phyloP scores from a whole-genome alignment of 2,797 vertebrate species.

The Echiichthys vipera region DNA sequence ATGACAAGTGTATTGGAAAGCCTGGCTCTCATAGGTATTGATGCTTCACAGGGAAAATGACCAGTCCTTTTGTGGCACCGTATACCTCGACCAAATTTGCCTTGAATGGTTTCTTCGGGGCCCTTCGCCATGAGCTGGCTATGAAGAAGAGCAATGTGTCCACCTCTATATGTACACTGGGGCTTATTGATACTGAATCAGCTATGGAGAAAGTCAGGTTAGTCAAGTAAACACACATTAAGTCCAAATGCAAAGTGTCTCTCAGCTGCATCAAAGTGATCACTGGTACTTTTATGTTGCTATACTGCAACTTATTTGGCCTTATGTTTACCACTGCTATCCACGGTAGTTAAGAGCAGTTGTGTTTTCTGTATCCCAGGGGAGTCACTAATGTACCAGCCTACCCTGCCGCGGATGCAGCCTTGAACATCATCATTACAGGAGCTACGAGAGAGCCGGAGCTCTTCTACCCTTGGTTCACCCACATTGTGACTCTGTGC shows the following conservation, averaged over 20 bases:
- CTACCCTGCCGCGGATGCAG: constrained; percentile 86
- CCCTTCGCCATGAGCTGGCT: constrained; percentile 85
- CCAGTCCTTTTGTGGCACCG: constrained; percentile 83
- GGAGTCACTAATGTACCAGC: constrained; percentile 70
- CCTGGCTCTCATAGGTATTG: neutral
- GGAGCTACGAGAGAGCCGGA: constrained; percentile 80
- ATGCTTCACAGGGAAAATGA: constrained; percentile 82
- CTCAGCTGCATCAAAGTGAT: neutral
- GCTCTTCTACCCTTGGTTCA: constrained; percentile 87
- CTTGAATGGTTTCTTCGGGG: constrained; percentile 89
- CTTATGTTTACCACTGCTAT: neutral
- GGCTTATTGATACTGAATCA: constrained; percentile 86
- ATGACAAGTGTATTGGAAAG: neutral
- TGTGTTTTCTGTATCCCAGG: constrained; percentile 63
- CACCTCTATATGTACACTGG: constrained; percentile 87
- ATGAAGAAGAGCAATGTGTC: constrained; percentile 87
- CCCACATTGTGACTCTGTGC: constrained; percentile 51
- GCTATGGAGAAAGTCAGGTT: constrained; percentile 86
- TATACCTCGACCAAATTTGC: constrained; percentile 90
- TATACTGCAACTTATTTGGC: neutral
- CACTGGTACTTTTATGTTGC: neutral
- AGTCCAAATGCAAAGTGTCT: neutral
- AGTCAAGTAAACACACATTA: constrained; percentile 19
- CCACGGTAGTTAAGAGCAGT: neutral
- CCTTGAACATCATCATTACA: constrained; percentile 84